A percentile compares a stretch with the other conserved stretches of the same genome.
These are phyloP conservation scores for Coenobita brevimanus DNA, from an alignment of 1,140 invertebrate genomes.

Conservation along the genomic window DNA sequence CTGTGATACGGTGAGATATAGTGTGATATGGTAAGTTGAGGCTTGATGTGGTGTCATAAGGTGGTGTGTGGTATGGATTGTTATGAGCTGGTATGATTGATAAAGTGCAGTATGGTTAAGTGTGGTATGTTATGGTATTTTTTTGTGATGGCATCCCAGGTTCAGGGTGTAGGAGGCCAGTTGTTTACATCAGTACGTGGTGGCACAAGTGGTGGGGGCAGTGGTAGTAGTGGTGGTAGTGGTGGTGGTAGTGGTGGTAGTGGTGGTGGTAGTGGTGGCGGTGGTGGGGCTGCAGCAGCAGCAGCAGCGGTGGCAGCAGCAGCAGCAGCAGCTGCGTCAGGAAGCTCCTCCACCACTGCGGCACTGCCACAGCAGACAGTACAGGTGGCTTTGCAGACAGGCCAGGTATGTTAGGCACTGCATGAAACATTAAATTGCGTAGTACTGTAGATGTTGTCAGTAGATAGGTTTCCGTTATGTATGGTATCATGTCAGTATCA, in stretches of 20 bases:
- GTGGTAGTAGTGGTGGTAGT: not conserved
- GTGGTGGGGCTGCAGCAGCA: not conserved
- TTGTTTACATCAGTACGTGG: conserved; percentile 37
- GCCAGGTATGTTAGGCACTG: conserved; percentile 33
- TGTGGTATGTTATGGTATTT: not conserved
- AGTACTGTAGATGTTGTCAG: no score
- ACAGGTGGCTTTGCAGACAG: conserved; percentile 48
- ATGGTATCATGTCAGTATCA: no score
- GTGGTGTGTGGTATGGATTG: no score
- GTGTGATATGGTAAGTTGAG: no score
- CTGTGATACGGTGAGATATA: no score
- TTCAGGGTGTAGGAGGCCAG: conserved; percentile 44
- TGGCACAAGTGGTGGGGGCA: not conserved
- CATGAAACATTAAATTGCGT: no score
- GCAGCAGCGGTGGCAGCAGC: not conserved
- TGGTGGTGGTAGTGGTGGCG: no score
- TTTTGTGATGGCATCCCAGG: not conserved
- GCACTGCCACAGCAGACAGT: conserved; percentile 47
- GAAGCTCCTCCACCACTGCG: not conserved
- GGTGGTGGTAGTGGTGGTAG: no score
- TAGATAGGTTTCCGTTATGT: no score
- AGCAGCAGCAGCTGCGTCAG: not conserved
- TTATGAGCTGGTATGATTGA: no score
- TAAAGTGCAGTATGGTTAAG: no score
- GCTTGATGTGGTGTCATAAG: no score